Evolutionary conservation across 1,140 invertebrate genomes (phyloP), one percentile per base, ranked within the genome.

Genomic region (Hesperophylax magnus): DNA sequence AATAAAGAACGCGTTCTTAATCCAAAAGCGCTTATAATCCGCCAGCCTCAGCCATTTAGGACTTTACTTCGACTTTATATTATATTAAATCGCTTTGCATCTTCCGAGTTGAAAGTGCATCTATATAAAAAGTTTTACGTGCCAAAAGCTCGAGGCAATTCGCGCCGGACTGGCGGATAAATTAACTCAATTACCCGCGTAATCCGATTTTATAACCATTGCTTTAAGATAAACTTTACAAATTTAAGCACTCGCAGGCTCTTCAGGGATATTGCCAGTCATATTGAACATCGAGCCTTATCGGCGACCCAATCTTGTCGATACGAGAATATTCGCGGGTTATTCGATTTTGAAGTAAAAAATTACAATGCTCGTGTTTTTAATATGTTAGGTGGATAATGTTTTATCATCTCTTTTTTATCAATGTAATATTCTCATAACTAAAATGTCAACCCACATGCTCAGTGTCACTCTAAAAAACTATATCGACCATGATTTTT

Each of bases 171-270:
- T 31, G 15, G 20, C 15, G 15, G 20, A 65, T 65, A 65, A 65
- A 65, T 69, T 69, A 52, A 39, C 27, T 17, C 15, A 69, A 69
- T 69, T 47, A 18, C 34, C 34, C 34, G 61, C 15, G 24, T 65
- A 65, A 65, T 65, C 61, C 61, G 65, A 69, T 69, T 69, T 69
- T 69, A 22, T 18, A 34, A 69, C 20, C 65, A 15, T 34, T 31
- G 24, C 24, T 14, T 31, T 31, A 65, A 65, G 61, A 65, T 65
- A 65, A 65, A 65, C 18, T 24, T 6, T 15, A 65, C 61, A 65
- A 22, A 65, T 65, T 31, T 47, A 47, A 47, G 56, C 20, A 58
- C 56, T 58, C 18, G 61, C 24, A 17, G 56, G 61, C 24, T 65
- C 20, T 65, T 15, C 61, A 15, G 20, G 61, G 24, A 22, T 65